A percentile compares a stretch with the other conserved stretches of the same genome.
Conservation (phyloP, 2,888 invertebrate species). For the Conistra vaccinii region DNA sequence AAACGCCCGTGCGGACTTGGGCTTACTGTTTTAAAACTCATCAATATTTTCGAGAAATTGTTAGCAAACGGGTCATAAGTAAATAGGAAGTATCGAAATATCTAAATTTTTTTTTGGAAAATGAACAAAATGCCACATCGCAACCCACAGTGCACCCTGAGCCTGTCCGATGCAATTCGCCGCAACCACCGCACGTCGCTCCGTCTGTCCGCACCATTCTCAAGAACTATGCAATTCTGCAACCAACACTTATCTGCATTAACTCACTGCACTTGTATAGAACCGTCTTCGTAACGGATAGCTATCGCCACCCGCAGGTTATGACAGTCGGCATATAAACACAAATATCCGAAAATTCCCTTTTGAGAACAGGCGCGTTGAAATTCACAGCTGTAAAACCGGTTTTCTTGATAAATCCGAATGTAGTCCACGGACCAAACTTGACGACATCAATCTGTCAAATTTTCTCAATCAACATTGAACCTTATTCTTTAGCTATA, state of each 20-base stretch:
- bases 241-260: slow-evolving; percentile 60
- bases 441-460: too few species aligned
- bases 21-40: too few species aligned
- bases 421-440: background rate
- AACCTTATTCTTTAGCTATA: too few species aligned
- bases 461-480: too few species aligned
- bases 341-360: slow-evolving; percentile 25
- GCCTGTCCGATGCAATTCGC: slow-evolving; percentile 65
- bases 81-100: background rate
- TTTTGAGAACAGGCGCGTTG: background rate
- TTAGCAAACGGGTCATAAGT: too few species aligned
- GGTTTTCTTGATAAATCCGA: background rate
- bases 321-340: slow-evolving; percentile 80
- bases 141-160: slow-evolving; percentile 43
- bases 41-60: too few species aligned
- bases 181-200: slow-evolving; percentile 59
- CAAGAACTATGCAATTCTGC: slow-evolving; percentile 57
- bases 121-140: background rate
- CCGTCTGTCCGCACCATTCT: slow-evolving; percentile 58
- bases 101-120: background rate
- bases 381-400: background rate
- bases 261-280: slow-evolving; percentile 55
- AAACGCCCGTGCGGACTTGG: too few species aligned
- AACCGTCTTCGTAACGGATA: slow-evolving; percentile 44
- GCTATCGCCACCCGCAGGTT: slow-evolving; percentile 81